A percentile compares a stretch with the other conserved stretches of the same genome.
These are phyloP conservation scores for Squalus acanthias DNA, from an alignment of 2,797 vertebrate species.

Conservation along the genomic window DNA sequence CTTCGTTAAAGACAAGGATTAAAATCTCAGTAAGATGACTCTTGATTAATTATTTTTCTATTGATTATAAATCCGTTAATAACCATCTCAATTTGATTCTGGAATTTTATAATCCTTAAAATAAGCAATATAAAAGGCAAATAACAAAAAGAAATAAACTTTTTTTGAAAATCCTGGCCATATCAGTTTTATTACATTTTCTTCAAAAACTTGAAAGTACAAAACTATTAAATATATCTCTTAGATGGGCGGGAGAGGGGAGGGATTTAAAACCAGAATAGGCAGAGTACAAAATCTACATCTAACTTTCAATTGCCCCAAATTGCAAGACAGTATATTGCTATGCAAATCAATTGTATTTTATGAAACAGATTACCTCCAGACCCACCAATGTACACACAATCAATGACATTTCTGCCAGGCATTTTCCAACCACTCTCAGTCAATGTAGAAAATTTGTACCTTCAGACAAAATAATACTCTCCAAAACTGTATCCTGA, in stretches of 20 bases:
- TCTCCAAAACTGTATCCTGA: not conserved
- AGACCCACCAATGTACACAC: not conserved
- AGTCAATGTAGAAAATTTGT: not conserved
- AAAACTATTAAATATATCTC: not conserved
- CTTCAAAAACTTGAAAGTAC: not conserved
- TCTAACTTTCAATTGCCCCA: not conserved
- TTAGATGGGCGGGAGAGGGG: not conserved
- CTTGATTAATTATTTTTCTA: not conserved
- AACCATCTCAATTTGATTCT: not conserved
- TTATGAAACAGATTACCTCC: not conserved
- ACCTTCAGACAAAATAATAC: not conserved
- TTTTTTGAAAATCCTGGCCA: not conserved
- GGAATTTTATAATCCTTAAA: slow-evolving; percentile 4
- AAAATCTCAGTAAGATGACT: slow-evolving; percentile 3
- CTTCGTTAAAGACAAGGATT: not conserved
- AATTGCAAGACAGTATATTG: not conserved
- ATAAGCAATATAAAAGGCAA: not conserved
- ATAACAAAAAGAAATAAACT: not conserved
- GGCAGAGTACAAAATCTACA: not conserved
- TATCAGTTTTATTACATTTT: not conserved
- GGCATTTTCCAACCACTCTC: not conserved
- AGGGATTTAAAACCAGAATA: not conserved
- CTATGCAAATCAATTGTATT: not conserved
- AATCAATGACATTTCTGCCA: not conserved
- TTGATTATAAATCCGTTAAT: not conserved